Conservation (phyloP, 2,888 invertebrate genomes). For the Herminia tarsipennalis region DNA sequence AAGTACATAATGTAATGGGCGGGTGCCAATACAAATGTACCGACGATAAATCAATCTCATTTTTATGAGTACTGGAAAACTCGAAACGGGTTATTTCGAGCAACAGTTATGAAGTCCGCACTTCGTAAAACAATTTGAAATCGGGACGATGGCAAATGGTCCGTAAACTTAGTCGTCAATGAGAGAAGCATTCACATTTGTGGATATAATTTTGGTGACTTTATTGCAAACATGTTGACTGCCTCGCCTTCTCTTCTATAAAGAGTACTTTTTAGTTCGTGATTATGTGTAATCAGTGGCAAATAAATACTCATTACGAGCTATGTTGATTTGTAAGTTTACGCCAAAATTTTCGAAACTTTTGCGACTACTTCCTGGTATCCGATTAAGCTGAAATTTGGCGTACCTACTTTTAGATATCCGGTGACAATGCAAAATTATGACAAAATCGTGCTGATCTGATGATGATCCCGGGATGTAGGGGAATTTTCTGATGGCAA, state of each 20-base stretch:
- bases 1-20: conserved; percentile 56
- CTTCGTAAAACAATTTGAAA: conserved; percentile 66
- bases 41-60: conserved; percentile 69
- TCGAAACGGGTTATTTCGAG: conserved; percentile 66
- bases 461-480: too few species aligned
- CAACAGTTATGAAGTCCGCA: conserved; percentile 65
- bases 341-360: too few species aligned
- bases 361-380: too few species aligned
- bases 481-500: too few species aligned
- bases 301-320: neutral
- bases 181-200: conserved; percentile 4
- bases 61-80: conserved; percentile 71
- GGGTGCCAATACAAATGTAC: conserved; percentile 68
- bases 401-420: too few species aligned
- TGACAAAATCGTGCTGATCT: too few species aligned
- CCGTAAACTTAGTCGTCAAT: conserved; percentile 14
- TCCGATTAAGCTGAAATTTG: too few species aligned
- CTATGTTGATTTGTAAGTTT: neutral
- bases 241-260: neutral
- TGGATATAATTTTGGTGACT: conserved; percentile 4
- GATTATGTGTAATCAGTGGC: neutral
- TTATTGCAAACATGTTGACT: conserved; percentile 1
- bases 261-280: neutral
- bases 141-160: conserved; percentile 48
- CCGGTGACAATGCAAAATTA: too few species aligned